phyloP scores from a whole-genome alignment of 2,797 vertebrate species.

The Macroramphosus scolopax region DNA sequence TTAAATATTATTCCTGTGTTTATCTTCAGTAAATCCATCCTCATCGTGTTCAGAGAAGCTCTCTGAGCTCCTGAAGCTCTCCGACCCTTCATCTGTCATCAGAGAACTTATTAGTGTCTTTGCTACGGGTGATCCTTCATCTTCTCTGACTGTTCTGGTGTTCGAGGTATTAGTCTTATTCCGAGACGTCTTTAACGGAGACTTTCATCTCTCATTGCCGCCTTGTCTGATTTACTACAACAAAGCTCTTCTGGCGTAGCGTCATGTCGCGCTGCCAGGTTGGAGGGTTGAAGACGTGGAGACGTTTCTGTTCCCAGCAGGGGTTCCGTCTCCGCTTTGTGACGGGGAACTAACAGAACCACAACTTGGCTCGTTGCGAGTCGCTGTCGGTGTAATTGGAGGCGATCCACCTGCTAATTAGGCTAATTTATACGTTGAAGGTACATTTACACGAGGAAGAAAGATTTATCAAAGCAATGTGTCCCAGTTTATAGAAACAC shows the following conservation, averaged over 20 bases:
- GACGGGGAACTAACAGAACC: conserved; percentile 39
- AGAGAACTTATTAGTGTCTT: too few species aligned
- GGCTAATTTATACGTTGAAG: conserved; percentile 36
- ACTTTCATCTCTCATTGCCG: conserved; percentile 2
- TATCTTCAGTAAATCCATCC: too few species aligned
- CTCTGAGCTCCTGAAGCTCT: too few species aligned
- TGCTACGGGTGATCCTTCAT: too few species aligned
- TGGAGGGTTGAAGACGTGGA: conserved; percentile 54
- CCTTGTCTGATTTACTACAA: conserved; percentile 34
- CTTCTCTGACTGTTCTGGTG: too few species aligned
- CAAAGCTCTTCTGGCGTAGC: conserved; percentile 52
- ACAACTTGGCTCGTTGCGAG: conserved; percentile 52
- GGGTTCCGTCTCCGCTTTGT: conserved; percentile 38
- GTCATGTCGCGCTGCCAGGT: conserved; percentile 62
- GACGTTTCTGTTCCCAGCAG: conserved; percentile 68
- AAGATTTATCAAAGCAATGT: conserved; percentile 20
- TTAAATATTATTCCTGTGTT: too few species aligned
- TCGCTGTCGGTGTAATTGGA: conserved; percentile 51
- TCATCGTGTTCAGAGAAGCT: too few species aligned
- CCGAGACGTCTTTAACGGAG: too few species aligned
- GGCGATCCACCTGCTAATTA: conserved; percentile 59
- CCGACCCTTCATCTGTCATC: too few species aligned
- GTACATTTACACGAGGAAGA: conserved; percentile 52
- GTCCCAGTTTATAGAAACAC: conserved; percentile 24
- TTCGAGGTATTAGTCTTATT: too few species aligned